phyloP scores from a whole-genome alignment of 2,888 invertebrate genomes.

The Drosophila engyochracea region DNA sequence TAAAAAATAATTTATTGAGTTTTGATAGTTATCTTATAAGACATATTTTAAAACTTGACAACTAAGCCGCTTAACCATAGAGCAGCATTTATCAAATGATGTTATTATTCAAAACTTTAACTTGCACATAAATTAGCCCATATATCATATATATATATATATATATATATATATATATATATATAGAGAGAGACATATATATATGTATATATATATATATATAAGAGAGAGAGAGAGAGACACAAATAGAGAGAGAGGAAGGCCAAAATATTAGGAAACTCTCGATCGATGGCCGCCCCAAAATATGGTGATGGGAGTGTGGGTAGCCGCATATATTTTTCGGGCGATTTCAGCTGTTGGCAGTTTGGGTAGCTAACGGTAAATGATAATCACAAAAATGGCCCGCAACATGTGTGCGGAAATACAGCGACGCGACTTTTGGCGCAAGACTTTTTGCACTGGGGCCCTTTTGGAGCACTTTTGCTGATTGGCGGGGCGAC shows the following conservation, averaged over 20 bases:
- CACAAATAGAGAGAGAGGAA: too few relatives aligned
- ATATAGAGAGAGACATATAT: background rate
- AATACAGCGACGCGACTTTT: slow-evolving; percentile 76
- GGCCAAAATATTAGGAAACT: background rate
- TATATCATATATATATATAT: background rate
- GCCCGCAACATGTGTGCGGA: slow-evolving; percentile 80
- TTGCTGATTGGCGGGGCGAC: slow-evolving; percentile 68
- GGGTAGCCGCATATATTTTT: slow-evolving; percentile 7
- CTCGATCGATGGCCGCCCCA: slow-evolving; percentile 51
- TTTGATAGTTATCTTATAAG: background rate
- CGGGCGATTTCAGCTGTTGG: slow-evolving; percentile 23
- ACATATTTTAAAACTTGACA: background rate
- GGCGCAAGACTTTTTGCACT: slow-evolving; percentile 67
- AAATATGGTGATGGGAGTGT: background rate
- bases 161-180: background rate
- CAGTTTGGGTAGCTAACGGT: slow-evolving; percentile 46
- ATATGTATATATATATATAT: background rate
- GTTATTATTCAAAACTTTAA: slow-evolving; percentile 55
- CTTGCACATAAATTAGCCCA: slow-evolving; percentile 59
- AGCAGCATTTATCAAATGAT: slow-evolving; percentile 39
- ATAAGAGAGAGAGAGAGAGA: background rate
- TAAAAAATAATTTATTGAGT: background rate
- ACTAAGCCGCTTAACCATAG: slow-evolving; percentile 17
- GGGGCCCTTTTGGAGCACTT: slow-evolving; percentile 64
- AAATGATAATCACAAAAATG: slow-evolving; percentile 79